Evolutionary conservation across 2,113 vertebrate species (phyloP).

Genomic region (Epinephelus fuscoguttatus): DNA sequence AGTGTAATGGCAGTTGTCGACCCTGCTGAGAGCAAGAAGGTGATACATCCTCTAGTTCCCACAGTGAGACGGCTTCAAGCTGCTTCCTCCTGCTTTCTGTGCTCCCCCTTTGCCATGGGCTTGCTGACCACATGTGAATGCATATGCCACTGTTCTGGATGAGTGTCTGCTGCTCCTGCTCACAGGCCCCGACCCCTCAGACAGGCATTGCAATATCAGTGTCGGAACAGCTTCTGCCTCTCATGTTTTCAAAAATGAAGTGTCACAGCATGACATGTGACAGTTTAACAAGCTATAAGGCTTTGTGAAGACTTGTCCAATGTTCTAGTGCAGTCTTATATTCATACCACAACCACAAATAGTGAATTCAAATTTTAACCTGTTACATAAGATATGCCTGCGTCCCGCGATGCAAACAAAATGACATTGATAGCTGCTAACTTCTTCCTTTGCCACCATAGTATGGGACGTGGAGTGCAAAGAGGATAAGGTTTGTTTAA

Average conservation of each 20-base stretch:
- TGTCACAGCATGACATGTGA: no score
- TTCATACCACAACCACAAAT: no score
- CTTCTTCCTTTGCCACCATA: no score
- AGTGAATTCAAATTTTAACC: not conserved
- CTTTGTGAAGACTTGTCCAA: not conserved
- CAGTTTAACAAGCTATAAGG: no score
- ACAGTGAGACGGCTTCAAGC: constrained; percentile 21
- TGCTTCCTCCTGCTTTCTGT: constrained; percentile 7
- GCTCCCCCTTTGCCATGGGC: not conserved
- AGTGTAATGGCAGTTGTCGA: not conserved
- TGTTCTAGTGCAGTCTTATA: not conserved
- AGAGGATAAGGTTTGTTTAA: no score
- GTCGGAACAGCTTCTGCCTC: not conserved
- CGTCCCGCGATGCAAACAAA: no score
- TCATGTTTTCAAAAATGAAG: not conserved
- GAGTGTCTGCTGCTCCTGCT: not conserved
- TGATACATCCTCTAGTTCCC: not conserved
- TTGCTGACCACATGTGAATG: no score
- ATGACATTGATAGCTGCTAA: no score
- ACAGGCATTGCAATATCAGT: not conserved
- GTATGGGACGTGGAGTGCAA: no score
- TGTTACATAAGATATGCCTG: not conserved
- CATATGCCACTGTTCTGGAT: no score
- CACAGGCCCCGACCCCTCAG: not conserved
- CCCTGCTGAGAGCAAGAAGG: not conserved